phyloP scores from a whole-genome alignment of 2,797 vertebrate genomes.

The Lophotriccus pileatus region DNA sequence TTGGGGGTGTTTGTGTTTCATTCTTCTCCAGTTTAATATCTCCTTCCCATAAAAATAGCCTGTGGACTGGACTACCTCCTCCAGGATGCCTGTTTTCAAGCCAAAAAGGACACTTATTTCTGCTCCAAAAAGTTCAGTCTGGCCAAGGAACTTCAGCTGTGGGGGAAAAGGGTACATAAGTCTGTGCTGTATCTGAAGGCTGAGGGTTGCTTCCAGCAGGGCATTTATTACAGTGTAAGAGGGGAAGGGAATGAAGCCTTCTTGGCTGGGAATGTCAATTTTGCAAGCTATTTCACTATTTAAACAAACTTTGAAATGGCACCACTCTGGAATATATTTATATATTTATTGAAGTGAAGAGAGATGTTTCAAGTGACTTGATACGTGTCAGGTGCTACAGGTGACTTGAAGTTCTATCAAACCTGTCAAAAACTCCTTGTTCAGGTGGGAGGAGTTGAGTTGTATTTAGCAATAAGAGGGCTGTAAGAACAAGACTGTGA shows the following conservation, averaged over 20 bases:
- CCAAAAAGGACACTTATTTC: background rate
- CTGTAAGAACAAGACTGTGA: background rate
- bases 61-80: background rate
- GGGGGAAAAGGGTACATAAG: background rate
- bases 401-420: background rate
- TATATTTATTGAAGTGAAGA: background rate
- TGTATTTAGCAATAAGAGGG: background rate
- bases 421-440: fast-evolving
- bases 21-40: background rate
- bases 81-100: background rate
- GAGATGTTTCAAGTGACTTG: too few species aligned
- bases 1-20: background rate
- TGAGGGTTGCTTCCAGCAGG: background rate
- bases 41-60: background rate
- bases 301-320: background rate
- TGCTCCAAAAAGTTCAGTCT: background rate
- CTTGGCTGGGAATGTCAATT: background rate
- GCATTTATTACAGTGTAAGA: background rate
- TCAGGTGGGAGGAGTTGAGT: background rate
- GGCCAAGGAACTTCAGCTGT: background rate
- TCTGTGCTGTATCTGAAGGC: background rate
- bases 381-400: too few species aligned
- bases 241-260: background rate
- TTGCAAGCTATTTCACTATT: background rate
- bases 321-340: background rate